Conservation (phyloP, 1,140 invertebrate genomes). For the Branchinecta lindahli region DNA sequence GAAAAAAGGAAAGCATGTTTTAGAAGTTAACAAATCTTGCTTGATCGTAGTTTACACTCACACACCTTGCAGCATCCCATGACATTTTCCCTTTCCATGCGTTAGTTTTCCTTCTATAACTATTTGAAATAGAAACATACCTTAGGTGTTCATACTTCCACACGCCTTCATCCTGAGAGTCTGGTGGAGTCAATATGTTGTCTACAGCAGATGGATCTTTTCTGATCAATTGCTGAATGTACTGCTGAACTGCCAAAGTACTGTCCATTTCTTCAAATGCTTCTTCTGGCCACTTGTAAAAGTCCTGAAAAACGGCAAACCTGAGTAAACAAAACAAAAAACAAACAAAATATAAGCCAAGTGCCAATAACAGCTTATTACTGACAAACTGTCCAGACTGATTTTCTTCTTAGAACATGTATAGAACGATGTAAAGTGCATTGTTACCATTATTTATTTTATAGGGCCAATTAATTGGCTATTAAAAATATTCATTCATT, state of each 20-base stretch:
- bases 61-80: no score
- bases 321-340: not conserved
- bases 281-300: constrained; percentile 94
- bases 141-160: constrained; percentile 99
- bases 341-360: not conserved
- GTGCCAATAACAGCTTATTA: not conserved
- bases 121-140: constrained; percentile 28
- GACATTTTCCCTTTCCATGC: no score
- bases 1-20: no score
- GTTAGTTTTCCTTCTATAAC: no score
- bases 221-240: constrained; percentile 94
- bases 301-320: constrained; percentile 48
- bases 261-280: constrained; percentile 99
- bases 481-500: no score
- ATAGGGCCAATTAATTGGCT: no score
- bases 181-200: constrained; percentile 84
- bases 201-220: constrained; percentile 85
- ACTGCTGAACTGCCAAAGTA: constrained; percentile 94
- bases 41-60: no score
- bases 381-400: no score
- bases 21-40: no score
- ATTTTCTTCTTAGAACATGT: no score
- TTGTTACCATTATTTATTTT: no score
- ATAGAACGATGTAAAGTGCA: no score
- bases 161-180: constrained; percentile 93